These are phyloP conservation scores for Halotydeus destructor DNA, from an alignment of 1,140 invertebrate species.

Conservation along the genomic window DNA sequence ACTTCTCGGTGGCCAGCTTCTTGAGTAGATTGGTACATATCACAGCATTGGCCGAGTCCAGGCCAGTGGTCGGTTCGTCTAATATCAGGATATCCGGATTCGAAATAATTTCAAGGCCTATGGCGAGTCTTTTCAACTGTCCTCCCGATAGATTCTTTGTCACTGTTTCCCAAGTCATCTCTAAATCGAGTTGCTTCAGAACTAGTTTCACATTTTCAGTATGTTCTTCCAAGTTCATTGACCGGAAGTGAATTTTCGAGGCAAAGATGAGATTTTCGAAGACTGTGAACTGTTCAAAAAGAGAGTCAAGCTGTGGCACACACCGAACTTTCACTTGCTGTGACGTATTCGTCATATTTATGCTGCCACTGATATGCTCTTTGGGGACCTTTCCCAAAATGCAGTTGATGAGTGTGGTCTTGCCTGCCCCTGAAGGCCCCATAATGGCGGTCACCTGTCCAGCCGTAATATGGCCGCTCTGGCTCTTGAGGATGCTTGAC, in stretches of 20 bases:
- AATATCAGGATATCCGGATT: conserved; percentile 63
- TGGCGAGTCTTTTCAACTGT: too few species aligned
- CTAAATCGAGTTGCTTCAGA: too few species aligned
- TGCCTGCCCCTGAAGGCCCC: conserved; percentile 39
- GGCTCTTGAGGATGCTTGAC: too few species aligned
- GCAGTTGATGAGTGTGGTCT: conserved; percentile 27
- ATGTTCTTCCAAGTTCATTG: too few species aligned
- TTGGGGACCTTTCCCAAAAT: conserved; percentile 13
- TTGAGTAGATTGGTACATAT: conserved; percentile 49
- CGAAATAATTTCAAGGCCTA: too few species aligned
- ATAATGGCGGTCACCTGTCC: conserved; percentile 32
- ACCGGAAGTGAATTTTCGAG: conserved; percentile 81
- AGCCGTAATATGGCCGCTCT: conserved; percentile 16
- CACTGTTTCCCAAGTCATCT: too few species aligned
- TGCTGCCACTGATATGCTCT: conserved; percentile 7
- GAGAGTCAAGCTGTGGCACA: conserved; percentile 79
- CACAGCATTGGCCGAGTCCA: conserved; percentile 59
- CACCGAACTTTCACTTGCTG: conserved; percentile 9
- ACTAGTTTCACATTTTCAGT: too few species aligned
- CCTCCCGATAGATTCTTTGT: too few species aligned
- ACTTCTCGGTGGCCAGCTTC: conserved; percentile 45
- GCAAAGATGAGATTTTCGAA: conserved; percentile 76
- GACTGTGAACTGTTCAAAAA: conserved; percentile 66
- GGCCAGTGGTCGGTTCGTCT: conserved; percentile 62
- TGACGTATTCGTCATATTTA: background rate